These are phyloP conservation scores for Dinomys branickii DNA, from an alignment of 2,113 vertebrate species.

Conservation along the genomic window DNA sequence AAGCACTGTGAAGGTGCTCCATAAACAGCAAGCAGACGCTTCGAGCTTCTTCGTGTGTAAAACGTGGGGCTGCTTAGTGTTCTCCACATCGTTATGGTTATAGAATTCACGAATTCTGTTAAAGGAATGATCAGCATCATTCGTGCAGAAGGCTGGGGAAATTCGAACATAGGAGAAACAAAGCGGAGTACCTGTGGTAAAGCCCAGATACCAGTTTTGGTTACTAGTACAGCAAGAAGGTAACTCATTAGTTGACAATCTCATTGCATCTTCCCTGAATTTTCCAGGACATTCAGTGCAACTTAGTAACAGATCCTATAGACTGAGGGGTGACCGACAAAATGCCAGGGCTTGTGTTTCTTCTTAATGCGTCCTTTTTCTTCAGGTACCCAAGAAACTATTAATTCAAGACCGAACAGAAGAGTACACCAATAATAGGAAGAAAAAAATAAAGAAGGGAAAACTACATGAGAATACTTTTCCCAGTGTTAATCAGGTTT, in stretches of 20 bases:
- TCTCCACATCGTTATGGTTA: neutral
- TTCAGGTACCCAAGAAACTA: neutral
- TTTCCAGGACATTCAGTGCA: neutral
- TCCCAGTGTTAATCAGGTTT: accelerated
- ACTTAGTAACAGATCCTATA: neutral
- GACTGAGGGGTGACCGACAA: neutral
- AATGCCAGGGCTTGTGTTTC: neutral
- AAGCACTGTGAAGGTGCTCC: neutral
- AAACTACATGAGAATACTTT: neutral
- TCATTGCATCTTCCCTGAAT: neutral
- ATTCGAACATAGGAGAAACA: neutral
- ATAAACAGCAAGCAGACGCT: neutral
- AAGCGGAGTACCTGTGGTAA: neutral
- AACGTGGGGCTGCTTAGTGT: neutral
- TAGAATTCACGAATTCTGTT: neutral
- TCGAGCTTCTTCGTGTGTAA: neutral
- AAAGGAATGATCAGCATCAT: neutral
- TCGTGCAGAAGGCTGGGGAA: neutral
- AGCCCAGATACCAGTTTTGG: neutral
- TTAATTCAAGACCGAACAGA: neutral
- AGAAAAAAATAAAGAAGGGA: neutral
- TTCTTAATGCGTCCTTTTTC: neutral
- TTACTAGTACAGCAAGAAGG: neutral
- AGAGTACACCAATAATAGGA: neutral
- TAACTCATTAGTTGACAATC: neutral